Evolutionary conservation across 2,888 invertebrate species (phyloP).

Genomic region (Aleiodes leptofemur): DNA sequence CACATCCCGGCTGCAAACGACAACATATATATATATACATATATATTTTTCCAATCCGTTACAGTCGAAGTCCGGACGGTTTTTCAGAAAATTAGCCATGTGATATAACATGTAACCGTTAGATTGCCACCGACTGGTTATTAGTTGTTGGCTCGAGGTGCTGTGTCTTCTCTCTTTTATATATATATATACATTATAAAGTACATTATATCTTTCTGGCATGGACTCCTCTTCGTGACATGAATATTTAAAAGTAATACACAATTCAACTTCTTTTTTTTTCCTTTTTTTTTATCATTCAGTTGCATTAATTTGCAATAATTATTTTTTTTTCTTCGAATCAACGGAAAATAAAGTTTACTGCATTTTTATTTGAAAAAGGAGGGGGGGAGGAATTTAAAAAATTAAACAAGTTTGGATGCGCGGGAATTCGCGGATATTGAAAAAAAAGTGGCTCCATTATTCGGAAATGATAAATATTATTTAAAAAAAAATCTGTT

Average conservation of each 20-base stretch:
- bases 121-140: constrained; percentile 55
- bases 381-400: background rate
- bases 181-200: constrained; percentile 33
- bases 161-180: constrained; percentile 15
- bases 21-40: background rate
- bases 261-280: background rate
- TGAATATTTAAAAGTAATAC: too few species aligned
- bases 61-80: constrained; percentile 52
- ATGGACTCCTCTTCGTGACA: background rate
- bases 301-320: background rate
- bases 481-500: background rate
- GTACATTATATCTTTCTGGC: constrained; percentile 20
- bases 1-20: constrained; percentile 39
- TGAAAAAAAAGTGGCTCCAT: background rate
- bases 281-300: background rate
- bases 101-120: constrained; percentile 59
- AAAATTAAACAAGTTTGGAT: background rate
- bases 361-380: too few species aligned
- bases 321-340: too few species aligned
- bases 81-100: constrained; percentile 56
- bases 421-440: background rate
- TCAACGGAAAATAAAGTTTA: too few species aligned
- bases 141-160: constrained; percentile 52
- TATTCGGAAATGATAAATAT: background rate
- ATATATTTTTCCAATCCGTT: constrained; percentile 54